These are phyloP conservation scores for Blennius ocellaris DNA, from an alignment of 2,113 vertebrate genomes.

Conservation along the genomic window DNA sequence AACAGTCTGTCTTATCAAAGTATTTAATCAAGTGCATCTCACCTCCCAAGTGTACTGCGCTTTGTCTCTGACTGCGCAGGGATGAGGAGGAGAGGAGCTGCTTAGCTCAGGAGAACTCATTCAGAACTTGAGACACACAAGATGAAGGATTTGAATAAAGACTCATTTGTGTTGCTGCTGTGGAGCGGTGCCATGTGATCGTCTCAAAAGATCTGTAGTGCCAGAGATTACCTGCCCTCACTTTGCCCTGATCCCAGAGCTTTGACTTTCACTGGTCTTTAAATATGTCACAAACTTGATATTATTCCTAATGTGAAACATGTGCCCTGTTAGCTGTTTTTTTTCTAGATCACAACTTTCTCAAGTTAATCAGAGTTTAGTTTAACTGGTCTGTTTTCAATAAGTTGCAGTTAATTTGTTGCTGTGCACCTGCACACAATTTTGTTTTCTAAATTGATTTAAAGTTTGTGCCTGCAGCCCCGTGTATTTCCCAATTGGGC, in stretches of 20 bases:
- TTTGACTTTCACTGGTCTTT: slow-evolving; percentile 20
- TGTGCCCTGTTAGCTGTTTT: slow-evolving; percentile 16
- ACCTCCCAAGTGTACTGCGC: not conserved
- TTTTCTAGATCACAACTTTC: slow-evolving; percentile 1
- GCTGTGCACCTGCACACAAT: too few relatives aligned
- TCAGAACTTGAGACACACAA: not conserved
- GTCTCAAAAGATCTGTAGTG: slow-evolving; percentile 16
- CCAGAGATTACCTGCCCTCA: slow-evolving; percentile 25
- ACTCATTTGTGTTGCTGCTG: slow-evolving; percentile 30
- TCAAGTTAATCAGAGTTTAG: slow-evolving; percentile 27
- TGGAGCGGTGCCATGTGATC: slow-evolving; percentile 11
- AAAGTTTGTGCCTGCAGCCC: not conserved
- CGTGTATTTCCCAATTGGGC: slow-evolving; percentile 15
- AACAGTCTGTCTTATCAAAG: slow-evolving; percentile 22
- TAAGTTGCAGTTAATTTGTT: too few relatives aligned
- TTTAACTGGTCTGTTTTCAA: not conserved
- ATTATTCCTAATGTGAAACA: slow-evolving; percentile 10
- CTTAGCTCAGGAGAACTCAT: not conserved
- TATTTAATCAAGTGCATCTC: slow-evolving; percentile 33
- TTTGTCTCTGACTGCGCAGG: slow-evolving; percentile 13
- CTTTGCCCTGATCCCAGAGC: not conserved
- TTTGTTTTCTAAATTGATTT: slow-evolving; percentile 16
- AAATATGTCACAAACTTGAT: not conserved
- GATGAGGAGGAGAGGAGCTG: not conserved
- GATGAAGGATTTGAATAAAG: not conserved